A percentile compares a stretch with the other conserved stretches of the same genome.
These are phyloP conservation scores for Drosophila ohnishii DNA, from an alignment of 1,140 invertebrate genomes.

Conservation along the genomic window DNA sequence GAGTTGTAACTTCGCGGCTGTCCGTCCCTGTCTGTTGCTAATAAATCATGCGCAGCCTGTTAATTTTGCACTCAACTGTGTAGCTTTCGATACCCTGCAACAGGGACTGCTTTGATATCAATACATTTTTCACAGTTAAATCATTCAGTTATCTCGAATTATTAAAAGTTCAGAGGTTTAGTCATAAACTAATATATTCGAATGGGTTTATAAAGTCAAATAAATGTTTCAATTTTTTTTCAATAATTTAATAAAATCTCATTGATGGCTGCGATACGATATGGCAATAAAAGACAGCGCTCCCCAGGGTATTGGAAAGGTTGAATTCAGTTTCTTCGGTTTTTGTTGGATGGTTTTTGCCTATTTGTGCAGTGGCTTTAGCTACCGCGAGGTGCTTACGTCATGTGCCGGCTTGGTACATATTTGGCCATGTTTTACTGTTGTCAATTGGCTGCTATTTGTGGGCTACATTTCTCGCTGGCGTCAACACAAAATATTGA, in stretches of 20 bases:
- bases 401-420: conserved; percentile 60
- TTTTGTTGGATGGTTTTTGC: conserved; percentile 29
- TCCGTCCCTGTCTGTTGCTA: conserved; percentile 58
- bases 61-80: conserved; percentile 37
- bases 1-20: conserved; percentile 70
- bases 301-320: conserved; percentile 2
- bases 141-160: neutral
- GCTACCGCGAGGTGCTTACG: conserved; percentile 58
- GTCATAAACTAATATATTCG: neutral
- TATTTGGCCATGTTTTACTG: conserved; percentile 76
- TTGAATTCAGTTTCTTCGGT: conserved; percentile 2
- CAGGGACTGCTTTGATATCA: neutral
- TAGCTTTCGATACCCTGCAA: conserved; percentile 24
- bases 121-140: neutral
- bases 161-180: neutral
- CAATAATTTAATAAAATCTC: neutral
- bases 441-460: conserved; percentile 69
- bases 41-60: conserved; percentile 68
- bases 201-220: neutral
- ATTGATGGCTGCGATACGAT: neutral
- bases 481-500: conserved; percentile 66
- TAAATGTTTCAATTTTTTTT: neutral
- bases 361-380: conserved; percentile 42
- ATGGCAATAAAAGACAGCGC: neutral
- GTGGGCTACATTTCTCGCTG: conserved; percentile 51